Evolutionary conservation across 2,797 vertebrate species (phyloP).

Genomic region (Sebastolobus altivelis): DNA sequence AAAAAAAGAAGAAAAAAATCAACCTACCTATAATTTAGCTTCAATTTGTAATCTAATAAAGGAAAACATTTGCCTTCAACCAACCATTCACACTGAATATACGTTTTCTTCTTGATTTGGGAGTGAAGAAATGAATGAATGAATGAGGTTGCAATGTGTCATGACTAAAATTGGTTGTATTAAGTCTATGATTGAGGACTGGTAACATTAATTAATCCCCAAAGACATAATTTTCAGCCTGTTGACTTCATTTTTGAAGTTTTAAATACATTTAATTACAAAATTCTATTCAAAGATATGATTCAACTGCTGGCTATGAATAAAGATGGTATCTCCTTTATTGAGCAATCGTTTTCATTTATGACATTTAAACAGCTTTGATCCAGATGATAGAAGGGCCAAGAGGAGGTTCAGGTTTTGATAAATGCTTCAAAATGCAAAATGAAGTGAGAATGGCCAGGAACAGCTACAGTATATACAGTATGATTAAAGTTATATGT

Average conservation of each 20-base stretch:
- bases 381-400: conserved; percentile 1
- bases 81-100: conserved; percentile 1
- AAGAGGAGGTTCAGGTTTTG: not conserved
- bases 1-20: conserved; percentile 39
- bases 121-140: not conserved
- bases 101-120: not conserved
- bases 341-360: conserved; percentile 14
- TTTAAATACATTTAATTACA: not conserved
- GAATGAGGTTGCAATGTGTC: not conserved
- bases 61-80: conserved; percentile 33
- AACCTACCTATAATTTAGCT: conserved; percentile 56
- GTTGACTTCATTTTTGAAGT: not conserved
- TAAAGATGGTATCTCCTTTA: conserved; percentile 21
- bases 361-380: conserved; percentile 38
- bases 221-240: not conserved
- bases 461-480: not conserved
- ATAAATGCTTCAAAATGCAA: conserved; percentile 20
- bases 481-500: not conserved
- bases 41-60: conserved; percentile 45
- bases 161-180: conserved; percentile 4
- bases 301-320: conserved; percentile 11
- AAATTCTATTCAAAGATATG: not conserved
- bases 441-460: conserved; percentile 13
- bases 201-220: conserved; percentile 8
- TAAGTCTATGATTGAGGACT: not conserved